A percentile compares a stretch with the other conserved stretches of the same genome.
Evolutionary conservation across 92 coral and sea anemone species (phyloP).

Genomic region (Porites evermanni): DNA sequence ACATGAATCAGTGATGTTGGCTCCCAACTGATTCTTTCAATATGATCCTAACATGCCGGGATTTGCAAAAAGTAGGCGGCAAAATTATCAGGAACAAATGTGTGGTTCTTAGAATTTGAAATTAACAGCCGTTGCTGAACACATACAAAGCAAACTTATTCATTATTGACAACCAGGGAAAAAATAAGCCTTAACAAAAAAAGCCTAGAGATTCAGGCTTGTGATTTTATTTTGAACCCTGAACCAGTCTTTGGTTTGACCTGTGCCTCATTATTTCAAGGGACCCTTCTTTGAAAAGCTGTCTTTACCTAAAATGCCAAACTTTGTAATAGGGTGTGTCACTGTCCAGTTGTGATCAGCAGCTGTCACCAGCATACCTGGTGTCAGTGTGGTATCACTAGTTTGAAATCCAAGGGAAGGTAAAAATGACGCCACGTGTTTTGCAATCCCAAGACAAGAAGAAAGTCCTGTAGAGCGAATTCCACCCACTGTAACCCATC

Average conservation of each 20-base stretch:
- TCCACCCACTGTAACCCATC: constrained; percentile 85
- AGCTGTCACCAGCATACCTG: constrained; percentile 10
- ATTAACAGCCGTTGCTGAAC: no score
- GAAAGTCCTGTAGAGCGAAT: constrained; percentile 87
- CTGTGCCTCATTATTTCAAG: neutral
- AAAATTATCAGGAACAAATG: no score
- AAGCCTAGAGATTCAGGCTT: no score
- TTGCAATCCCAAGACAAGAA: constrained; percentile 86
- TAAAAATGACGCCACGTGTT: constrained; percentile 60
- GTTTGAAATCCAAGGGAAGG: constrained; percentile 34
- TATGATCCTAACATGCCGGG: no score
- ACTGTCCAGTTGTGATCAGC: constrained; percentile 54
- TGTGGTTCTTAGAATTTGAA: no score
- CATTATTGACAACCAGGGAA: no score
- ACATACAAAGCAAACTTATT: no score
- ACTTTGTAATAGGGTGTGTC: constrained; percentile 73
- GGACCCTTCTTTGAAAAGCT: neutral
- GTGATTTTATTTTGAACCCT: no score
- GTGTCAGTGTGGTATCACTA: neutral
- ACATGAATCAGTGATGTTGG: no score
- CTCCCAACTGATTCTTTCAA: no score
- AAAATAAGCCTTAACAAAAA: no score
- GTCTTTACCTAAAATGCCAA: constrained; percentile 49
- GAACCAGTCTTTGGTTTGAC: neutral
- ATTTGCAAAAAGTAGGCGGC: no score